Evolutionary conservation across 1,140 invertebrate genomes (phyloP).

Genomic region (Cydia pomonella): DNA sequence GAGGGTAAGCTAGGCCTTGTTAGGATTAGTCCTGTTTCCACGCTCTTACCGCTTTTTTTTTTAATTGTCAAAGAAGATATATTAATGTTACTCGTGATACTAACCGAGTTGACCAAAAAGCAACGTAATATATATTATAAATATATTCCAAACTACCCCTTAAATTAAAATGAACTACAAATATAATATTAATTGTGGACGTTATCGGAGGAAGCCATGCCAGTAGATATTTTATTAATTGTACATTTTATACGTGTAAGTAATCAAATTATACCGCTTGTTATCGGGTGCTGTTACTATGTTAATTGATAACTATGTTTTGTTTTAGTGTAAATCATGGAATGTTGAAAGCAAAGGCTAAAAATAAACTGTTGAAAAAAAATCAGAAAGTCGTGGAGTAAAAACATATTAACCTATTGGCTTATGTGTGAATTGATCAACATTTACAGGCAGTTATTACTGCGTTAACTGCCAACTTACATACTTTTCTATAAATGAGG

Average conservation of each 20-base stretch:
- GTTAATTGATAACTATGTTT: constrained; percentile 25
- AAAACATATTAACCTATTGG: constrained; percentile 10
- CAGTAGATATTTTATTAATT: constrained; percentile 31
- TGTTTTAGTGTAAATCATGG: constrained; percentile 14
- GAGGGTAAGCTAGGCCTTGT: too few species aligned
- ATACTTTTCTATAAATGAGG: neutral
- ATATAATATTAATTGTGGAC: constrained; percentile 1
- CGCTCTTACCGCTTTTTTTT: too few species aligned
- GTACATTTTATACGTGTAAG: constrained; percentile 8
- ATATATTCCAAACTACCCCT: neutral
- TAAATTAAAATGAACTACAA: constrained; percentile 28
- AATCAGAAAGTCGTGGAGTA: neutral
- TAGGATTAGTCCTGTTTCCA: too few species aligned
- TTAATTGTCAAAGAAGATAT: too few species aligned
- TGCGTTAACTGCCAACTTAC: neutral
- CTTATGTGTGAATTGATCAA: neutral
- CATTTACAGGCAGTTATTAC: neutral
- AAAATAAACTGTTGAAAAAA: too few species aligned
- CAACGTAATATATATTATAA: too few species aligned
- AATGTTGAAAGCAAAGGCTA: neutral
- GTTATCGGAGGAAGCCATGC: constrained; percentile 21
- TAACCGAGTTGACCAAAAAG: too few species aligned
- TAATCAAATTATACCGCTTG: constrained; percentile 11
- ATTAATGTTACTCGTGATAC: too few species aligned
- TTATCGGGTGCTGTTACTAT: neutral